A percentile compares a stretch with the other conserved stretches of the same genome.
Evolutionary conservation across 1,140 invertebrate species (phyloP).

Genomic region (Bombus polaris): DNA sequence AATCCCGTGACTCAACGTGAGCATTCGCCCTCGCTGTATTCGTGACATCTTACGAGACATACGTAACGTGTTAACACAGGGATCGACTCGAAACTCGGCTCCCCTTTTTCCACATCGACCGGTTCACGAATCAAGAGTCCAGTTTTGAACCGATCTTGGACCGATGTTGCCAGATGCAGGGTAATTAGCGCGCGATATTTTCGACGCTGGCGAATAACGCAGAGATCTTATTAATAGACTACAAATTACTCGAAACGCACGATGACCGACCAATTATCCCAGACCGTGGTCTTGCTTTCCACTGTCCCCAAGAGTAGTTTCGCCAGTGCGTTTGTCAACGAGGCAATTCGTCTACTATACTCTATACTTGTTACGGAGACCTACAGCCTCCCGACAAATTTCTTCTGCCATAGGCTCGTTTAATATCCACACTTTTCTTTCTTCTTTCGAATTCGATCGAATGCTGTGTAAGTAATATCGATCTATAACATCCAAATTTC

Average conservation of each 20-base stretch:
- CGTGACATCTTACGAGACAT: background rate
- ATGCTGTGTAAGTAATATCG: no score
- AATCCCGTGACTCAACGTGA: background rate
- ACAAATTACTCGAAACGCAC: slow-evolving; percentile 65
- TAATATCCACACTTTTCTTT: background rate
- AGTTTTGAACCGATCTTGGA: background rate
- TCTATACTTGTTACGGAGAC: background rate
- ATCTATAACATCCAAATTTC: no score
- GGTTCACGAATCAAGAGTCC: slow-evolving; percentile 12
- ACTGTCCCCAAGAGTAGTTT: slow-evolving; percentile 30
- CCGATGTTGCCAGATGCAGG: slow-evolving; percentile 55
- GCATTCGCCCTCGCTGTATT: background rate
- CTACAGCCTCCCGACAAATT: slow-evolving; percentile 30
- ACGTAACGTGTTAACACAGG: background rate
- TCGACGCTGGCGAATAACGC: slow-evolving; percentile 29
- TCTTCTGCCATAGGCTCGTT: background rate
- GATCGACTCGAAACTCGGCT: background rate
- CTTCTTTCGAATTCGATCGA: background rate
- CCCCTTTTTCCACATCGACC: background rate
- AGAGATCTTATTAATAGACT: slow-evolving; percentile 69
- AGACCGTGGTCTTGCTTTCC: slow-evolving; percentile 12
- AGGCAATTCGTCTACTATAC: background rate
- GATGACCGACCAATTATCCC: slow-evolving; percentile 64
- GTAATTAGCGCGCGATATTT: slow-evolving; percentile 59
- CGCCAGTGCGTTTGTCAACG: slow-evolving; percentile 26